Evolutionary conservation across 1,140 invertebrate genomes (phyloP), one percentile per base, ranked within the genome.

Genomic region (Neuroterus valhalla): DNA sequence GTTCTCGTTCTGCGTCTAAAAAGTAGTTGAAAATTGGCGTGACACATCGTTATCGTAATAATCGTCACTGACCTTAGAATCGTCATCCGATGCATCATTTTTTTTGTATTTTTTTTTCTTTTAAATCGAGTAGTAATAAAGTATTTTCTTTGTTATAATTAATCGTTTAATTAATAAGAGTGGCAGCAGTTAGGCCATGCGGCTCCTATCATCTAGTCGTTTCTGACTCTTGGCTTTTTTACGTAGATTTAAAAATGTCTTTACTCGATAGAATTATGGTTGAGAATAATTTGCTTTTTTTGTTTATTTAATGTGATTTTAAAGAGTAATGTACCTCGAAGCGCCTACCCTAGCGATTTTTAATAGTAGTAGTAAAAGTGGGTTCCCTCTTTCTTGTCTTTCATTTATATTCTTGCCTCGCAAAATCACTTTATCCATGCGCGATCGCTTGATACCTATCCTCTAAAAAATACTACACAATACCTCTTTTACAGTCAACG

Each of bases 151-250:
- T 73, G 70, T 72, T 88, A 84, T 84, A 84, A 86, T 88, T 87
- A 87, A 86, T 85, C 82, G 83, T 84, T 82, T 80, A 87, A 86
- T 86, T 88, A 88, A 83, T 89, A 78, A 85, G 88, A 89, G 86
- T 89, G 88, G 88, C 87, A 89, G 89, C 89, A 89, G 80, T 89
- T 90, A 89, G 88, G 89, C 89, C 88, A 89, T 90, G 86, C 87
- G 87, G 87, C 89, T 87, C 81, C 87, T 90, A 89, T 89, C 78
- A 83, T 83, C 85, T 89, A 88, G 78, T 88, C 87, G 72, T 87
- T 82, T 87, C 85, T 84, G 83, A 88, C 84, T 85, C 83, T 87
- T 84, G 85, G 86, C 86, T 87, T 85, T 85, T 79, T 89, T 88
- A 88, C 76, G 78, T 89, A 88, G 82, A 86, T 81, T 89, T 84